Evolutionary conservation across 2,888 invertebrate genomes (phyloP).

Genomic region (Diplazon laetatorius): DNA sequence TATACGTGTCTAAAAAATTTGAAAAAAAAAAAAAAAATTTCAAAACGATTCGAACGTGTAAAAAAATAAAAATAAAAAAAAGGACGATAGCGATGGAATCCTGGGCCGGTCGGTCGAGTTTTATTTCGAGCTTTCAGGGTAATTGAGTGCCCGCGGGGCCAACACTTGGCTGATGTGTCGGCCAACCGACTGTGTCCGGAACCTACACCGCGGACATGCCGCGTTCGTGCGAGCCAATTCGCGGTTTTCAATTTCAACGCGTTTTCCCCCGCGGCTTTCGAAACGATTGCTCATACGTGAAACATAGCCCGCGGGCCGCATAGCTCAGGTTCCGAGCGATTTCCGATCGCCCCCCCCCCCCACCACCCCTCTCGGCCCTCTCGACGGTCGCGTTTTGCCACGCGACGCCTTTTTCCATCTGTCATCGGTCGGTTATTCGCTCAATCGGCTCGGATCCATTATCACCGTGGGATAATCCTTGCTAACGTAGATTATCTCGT

Average conservation of each 20-base stretch:
- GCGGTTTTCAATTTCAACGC: constrained; percentile 61
- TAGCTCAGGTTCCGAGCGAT: not conserved
- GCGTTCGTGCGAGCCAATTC: constrained; percentile 58
- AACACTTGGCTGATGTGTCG: constrained; percentile 45
- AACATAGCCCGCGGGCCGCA: not conserved
- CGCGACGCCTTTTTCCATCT: not conserved
- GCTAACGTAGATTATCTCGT: too few species aligned
- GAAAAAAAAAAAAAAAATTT: constrained; percentile 1
- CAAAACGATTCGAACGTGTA: constrained; percentile 35
- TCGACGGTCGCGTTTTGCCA: not conserved
- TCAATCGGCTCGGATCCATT: too few species aligned
- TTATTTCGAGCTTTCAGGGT: constrained; percentile 56
- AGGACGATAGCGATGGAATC: constrained; percentile 51
- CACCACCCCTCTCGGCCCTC: too few species aligned
- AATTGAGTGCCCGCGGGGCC: constrained; percentile 52
- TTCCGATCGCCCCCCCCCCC: not conserved
- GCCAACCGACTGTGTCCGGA: not conserved
- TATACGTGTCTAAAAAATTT: too few species aligned
- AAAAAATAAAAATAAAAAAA: constrained; percentile 68
- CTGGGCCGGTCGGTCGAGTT: constrained; percentile 34
- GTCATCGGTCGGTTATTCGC: too few species aligned
- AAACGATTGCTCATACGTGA: constrained; percentile 10
- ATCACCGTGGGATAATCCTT: not conserved
- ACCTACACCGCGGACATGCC: constrained; percentile 12
- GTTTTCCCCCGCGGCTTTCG: constrained; percentile 34